Evolutionary conservation across 1,140 invertebrate genomes (phyloP), one percentile per base, ranked within the genome.

Genomic region (Cyphomyrmex costatus): DNA sequence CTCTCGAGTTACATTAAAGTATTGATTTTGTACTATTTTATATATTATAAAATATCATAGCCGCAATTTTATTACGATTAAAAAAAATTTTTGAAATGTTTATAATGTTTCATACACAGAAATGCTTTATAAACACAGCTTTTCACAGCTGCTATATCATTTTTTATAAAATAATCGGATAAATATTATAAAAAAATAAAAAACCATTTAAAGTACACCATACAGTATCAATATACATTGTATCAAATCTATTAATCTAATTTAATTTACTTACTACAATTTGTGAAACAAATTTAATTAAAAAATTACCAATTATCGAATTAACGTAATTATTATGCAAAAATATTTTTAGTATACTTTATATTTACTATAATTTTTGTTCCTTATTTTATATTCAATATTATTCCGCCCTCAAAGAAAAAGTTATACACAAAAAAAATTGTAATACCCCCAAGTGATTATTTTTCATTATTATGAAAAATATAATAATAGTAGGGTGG

Each of bases 31-130:
- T n/a, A n/a, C n/a, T n/a, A n/a, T n/a, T 10, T 4, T 24, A 27
- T 16, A n/a, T 33, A 30, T 30, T 61, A 27, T 65, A 49, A 65
- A 78, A 78, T 33, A 36, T 58, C 30, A 0, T 60, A 10, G 2
- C n/a, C 21, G 73, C 7, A 60, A 76, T 76, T 76, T 60, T 42
- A 16, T 24, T 56, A 53, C 1, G 7, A 36, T 6, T 58, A 76
- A 30, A 53, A 30, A 53, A 7, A 4, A 71, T 33, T 53, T 71
- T 24, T 19, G 3, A 73, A n/a, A n/a, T 30, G 6, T 76, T 60
- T 27, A 60, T 60, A 60, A 76, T 76, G 12, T 27, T 58, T 8
- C 33, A 12, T 60, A 42, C 5, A 36, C 0, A 58, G 21, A 42
- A 60, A 42, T 36, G 16, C 33, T 76, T 46, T n/a, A n/a, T n/a